Conservation (phyloP, 2,797 vertebrate species). For the Coreius guichenoti region DNA sequence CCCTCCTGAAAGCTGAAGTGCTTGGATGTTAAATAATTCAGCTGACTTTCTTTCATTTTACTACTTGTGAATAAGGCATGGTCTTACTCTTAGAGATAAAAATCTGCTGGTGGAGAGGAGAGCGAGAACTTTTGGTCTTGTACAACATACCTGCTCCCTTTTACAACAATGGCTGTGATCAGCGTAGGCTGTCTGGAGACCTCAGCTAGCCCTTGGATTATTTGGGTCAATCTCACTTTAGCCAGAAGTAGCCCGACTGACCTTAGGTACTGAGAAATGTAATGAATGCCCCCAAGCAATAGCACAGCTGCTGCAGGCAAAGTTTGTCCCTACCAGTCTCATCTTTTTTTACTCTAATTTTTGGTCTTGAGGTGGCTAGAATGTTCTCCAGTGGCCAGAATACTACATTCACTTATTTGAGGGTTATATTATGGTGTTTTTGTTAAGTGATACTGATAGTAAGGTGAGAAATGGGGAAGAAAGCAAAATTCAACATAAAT, state of each 20-base stretch:
- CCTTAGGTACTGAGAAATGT: conserved; percentile 26
- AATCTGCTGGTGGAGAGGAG: conserved; percentile 13
- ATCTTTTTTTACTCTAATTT: conserved; percentile 1
- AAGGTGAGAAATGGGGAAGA: not conserved
- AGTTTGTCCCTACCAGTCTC: not conserved
- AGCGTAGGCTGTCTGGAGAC: not conserved
- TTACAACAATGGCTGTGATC: conserved; percentile 18
- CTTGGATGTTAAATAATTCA: conserved; percentile 58
- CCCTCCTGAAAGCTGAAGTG: conserved; percentile 13
- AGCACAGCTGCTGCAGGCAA: conserved; percentile 8
- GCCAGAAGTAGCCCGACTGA: conserved; percentile 10
- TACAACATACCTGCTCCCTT: not conserved
- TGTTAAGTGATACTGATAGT: not conserved
- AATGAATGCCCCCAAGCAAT: conserved; percentile 47
- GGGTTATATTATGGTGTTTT: not conserved
- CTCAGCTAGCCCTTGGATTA: not conserved
- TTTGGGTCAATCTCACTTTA: conserved; percentile 32
- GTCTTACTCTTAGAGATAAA: conserved; percentile 2
- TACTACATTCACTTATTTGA: not conserved
- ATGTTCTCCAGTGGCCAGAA: not conserved
- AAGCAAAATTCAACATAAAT: not conserved
- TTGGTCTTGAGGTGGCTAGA: not conserved
- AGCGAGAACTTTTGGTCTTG: not conserved
- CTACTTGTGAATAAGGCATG: conserved; percentile 54
- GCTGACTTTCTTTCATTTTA: conserved; percentile 37